Percentiles rank a stretch among this genome's conserved stretches.
Conservation (phyloP, 2,888 invertebrate genomes). For the Standfussiana lucernea region DNA sequence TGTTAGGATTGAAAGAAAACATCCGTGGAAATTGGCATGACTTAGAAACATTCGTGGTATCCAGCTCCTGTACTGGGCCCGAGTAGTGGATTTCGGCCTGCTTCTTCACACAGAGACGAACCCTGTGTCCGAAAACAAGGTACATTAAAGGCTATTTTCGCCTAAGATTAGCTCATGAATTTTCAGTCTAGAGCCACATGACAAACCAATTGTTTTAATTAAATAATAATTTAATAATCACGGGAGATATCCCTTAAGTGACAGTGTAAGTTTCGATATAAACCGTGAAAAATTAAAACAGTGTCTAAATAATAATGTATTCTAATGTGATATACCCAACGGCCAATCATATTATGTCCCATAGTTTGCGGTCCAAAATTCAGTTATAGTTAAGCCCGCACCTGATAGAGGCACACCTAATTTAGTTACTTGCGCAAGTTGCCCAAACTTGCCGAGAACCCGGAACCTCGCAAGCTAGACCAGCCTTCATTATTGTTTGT, state of each 20-base stretch:
- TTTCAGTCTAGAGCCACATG: neutral
- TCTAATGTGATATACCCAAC: neutral
- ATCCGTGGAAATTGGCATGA: too few relatives aligned
- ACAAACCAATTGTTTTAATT: neutral
- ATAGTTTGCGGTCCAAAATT: slow-evolving; percentile 35
- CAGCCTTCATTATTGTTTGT: slow-evolving; percentile 36
- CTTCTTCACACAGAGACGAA: too few relatives aligned
- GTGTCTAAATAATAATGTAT: slow-evolving; percentile 18
- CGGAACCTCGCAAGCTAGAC: slow-evolving; percentile 12
- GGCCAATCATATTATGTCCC: slow-evolving; percentile 46
- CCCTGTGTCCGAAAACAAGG: neutral
- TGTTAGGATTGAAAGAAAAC: neutral
- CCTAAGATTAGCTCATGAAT: too few relatives aligned
- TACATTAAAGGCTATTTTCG: too few relatives aligned
- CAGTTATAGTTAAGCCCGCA: slow-evolving; percentile 42
- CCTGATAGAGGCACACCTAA: slow-evolving; percentile 42
- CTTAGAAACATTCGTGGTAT: neutral
- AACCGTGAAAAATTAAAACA: too few relatives aligned
- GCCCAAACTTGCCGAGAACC: slow-evolving; percentile 26
- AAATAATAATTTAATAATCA: too few relatives aligned
- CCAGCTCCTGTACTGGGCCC: too few relatives aligned
- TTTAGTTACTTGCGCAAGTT: slow-evolving; percentile 44
- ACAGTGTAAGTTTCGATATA: too few relatives aligned
- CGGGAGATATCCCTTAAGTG: too few relatives aligned
- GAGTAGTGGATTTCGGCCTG: too few relatives aligned